Conservation (phyloP, 2,888 invertebrate genomes). For the Acheta domesticus region DNA sequence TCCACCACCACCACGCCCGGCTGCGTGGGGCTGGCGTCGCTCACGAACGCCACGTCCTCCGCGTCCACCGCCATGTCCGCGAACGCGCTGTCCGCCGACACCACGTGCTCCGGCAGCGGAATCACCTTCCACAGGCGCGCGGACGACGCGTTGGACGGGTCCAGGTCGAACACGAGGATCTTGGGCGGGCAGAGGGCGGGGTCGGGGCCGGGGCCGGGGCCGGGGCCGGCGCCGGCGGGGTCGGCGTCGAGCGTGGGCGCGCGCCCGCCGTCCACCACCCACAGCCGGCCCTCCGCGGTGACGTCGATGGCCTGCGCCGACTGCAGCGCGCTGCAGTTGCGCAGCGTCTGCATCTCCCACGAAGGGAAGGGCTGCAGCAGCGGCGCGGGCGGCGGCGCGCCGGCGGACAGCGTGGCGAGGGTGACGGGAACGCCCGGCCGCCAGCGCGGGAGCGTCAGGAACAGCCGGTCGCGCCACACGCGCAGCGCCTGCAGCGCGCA, state of each 20-base stretch:
- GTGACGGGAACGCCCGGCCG: conserved; percentile 75
- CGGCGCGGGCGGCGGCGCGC: conserved; percentile 62
- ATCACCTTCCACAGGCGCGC: conserved; percentile 51
- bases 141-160: conserved; percentile 39
- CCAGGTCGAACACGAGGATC: conserved; percentile 64
- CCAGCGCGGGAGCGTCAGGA: conserved; percentile 71
- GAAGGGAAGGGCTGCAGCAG: conserved; percentile 68
- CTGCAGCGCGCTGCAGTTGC: conserved; percentile 67
- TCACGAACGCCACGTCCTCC: conserved; percentile 54
- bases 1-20: conserved; percentile 72
- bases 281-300: conserved; percentile 63
- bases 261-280: conserved; percentile 66
- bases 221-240: not conserved
- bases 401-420: conserved; percentile 63
- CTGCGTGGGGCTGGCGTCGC: conserved; percentile 48
- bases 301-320: conserved; percentile 73
- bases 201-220: not conserved
- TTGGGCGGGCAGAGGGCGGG: conserved; percentile 60
- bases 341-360: conserved; percentile 65
- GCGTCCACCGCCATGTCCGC: conserved; percentile 72
- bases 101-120: conserved; percentile 59
- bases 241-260: conserved; percentile 55
- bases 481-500: conserved; percentile 75
- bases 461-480: conserved; percentile 66
- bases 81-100: conserved; percentile 58